A percentile compares a stretch with the other conserved stretches of the same genome.
phyloP scores from a whole-genome alignment of 2,797 vertebrate genomes.

The Thripadectes ignobilis region DNA sequence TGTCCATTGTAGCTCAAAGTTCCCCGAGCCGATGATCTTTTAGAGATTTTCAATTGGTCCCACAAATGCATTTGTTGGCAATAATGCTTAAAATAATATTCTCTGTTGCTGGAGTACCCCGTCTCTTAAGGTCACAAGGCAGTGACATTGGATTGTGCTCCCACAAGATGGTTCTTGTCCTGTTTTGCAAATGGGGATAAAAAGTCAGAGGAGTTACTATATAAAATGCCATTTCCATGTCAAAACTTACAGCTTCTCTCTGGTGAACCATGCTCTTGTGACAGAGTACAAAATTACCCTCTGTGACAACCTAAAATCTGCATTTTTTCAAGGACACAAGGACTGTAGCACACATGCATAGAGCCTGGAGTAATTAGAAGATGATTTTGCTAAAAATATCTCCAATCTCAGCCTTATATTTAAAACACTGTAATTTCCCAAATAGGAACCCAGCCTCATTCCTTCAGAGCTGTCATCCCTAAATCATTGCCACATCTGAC shows the following conservation, averaged over 20 bases:
- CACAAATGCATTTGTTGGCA: neutral
- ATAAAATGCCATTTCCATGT: neutral
- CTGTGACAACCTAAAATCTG: neutral
- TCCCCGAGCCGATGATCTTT: neutral
- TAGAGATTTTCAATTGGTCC: neutral
- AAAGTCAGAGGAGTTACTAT: neutral
- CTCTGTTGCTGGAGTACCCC: neutral
- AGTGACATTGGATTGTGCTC: neutral
- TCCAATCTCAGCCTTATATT: neutral
- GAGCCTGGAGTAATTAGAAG: neutral
- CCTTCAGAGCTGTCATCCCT: neutral
- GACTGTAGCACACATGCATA: neutral
- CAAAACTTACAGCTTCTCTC: neutral
- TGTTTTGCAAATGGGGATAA: neutral
- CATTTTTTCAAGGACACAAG: neutral
- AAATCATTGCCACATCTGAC: neutral
- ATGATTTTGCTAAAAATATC: slow-evolving; percentile 19
- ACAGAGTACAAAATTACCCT: neutral
- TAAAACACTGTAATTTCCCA: neutral
- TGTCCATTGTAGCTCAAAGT: neutral
- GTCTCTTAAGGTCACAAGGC: neutral
- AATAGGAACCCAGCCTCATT: neutral
- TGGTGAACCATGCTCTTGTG: neutral
- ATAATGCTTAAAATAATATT: neutral
- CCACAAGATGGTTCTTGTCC: neutral